Base-by-base conservation (phyloP, 2,797 vertebrate genomes). In the Falco berigora region DNA sequence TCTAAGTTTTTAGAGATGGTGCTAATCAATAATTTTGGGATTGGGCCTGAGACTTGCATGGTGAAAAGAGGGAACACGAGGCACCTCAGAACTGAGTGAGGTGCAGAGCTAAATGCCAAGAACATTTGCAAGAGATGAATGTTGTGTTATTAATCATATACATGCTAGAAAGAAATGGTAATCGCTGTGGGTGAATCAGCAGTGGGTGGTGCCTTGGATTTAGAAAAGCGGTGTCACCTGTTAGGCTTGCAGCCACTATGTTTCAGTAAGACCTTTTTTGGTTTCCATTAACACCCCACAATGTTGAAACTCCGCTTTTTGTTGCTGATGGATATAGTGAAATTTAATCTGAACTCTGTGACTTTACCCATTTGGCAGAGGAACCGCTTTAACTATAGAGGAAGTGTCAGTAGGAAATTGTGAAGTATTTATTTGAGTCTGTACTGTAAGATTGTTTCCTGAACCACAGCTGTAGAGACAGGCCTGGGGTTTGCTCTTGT, bases 381-480 rank as follows among this genome's bases (percentile, higher is more conserved):
- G 56, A 67, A 28, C 13, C 38, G 2, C 49, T 81, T 82, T 2
- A 73, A 36, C 62, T 46, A 3, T 27, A 64, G 93, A 85, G 77
- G 83, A 96, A 85, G 88, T 68, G 86, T 95, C 84, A 25, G 72
- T 22, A 93, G 95, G 88, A 95, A 95, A 89, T 55, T 23, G 86
- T 86, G 77, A 91, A 86, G 72, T 23, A 8, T 94, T 96, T 87
- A 82, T 93, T 89, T 85, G 83, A 94, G 62, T 46, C 63, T 77
- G 27, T 58, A 32, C 46, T 40, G 0, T 32, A 13, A 50, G 74
- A 73, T 44, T 5, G 9, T 92, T 96, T 93, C 84, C 93, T 80
- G 86, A 89, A 74, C 10, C 50, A 22, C 88, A 94, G 72, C 56
- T 89, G 90, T 75, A 88, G 76, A 63, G 63, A 55, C 36, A 72